phyloP scores from a whole-genome alignment of 2,888 invertebrate species.

The Nudaria mundana region DNA sequence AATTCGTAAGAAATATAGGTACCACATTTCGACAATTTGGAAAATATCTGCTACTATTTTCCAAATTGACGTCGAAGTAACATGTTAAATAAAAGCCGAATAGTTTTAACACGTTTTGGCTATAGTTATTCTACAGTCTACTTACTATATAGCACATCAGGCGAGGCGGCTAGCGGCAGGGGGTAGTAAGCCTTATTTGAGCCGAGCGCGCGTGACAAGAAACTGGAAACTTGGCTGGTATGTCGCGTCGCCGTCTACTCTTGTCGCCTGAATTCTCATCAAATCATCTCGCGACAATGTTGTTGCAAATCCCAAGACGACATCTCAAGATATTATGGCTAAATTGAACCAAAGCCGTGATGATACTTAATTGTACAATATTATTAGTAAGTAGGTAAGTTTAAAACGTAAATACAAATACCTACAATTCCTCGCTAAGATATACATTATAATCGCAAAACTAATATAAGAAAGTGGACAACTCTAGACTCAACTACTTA shows the following conservation, averaged over 20 bases:
- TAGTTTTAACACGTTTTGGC: constrained; percentile 50
- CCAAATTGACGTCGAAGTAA: constrained; percentile 20
- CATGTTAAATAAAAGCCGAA: constrained; percentile 36
- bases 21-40: too few relatives aligned
- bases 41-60: too few relatives aligned
- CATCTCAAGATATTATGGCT: constrained; percentile 74
- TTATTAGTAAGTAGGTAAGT: too few relatives aligned
- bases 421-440: too few relatives aligned
- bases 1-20: too few relatives aligned
- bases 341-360: constrained; percentile 65
- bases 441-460: too few relatives aligned
- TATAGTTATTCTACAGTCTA: constrained; percentile 73
- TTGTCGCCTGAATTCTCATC: constrained; percentile 74
- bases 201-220: constrained; percentile 76
- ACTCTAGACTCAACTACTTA: too few relatives aligned
- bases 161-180: constrained; percentile 61
- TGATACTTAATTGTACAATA: constrained; percentile 55
- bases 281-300: constrained; percentile 76
- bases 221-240: constrained; percentile 72
- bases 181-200: constrained; percentile 77
- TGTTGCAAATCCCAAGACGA: constrained; percentile 72
- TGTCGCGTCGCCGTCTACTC: constrained; percentile 64
- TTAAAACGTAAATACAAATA: neutral
- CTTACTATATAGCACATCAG: constrained; percentile 59
- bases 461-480: too few relatives aligned